These are phyloP conservation scores for Acrobasis consociella DNA, from an alignment of 2,888 invertebrate genomes.

Conservation along the genomic window DNA sequence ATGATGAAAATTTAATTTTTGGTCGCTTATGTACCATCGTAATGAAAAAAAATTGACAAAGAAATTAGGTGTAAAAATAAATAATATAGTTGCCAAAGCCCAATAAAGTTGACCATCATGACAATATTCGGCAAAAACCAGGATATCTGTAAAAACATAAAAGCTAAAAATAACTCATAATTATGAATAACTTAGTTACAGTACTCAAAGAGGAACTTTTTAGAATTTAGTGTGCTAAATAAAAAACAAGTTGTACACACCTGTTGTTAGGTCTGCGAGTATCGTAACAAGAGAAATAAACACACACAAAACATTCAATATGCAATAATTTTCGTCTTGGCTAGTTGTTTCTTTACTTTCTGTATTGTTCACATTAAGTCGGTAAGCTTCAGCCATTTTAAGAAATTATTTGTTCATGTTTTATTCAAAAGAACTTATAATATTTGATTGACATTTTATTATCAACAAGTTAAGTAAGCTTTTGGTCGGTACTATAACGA, in stretches of 20 bases:
- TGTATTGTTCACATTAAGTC: slow-evolving; percentile 58
- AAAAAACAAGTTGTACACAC: slow-evolving; percentile 54
- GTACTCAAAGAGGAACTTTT: too few relatives aligned
- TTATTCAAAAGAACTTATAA: slow-evolving; percentile 3
- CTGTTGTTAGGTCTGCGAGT: slow-evolving; percentile 83
- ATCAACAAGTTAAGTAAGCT: neutral
- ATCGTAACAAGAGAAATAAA: slow-evolving; percentile 83
- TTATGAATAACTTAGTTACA: too few relatives aligned
- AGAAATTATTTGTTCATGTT: neutral
- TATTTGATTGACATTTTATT: neutral
- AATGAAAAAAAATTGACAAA: slow-evolving; percentile 84
- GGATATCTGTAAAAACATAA: slow-evolving; percentile 72
- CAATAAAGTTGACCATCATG: slow-evolving; percentile 79
- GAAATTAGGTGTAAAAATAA: slow-evolving; percentile 80
- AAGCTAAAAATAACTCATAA: too few relatives aligned
- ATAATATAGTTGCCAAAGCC: slow-evolving; percentile 79
- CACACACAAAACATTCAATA: slow-evolving; percentile 78
- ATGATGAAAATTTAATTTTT: slow-evolving; percentile 66
- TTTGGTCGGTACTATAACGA: neutral
- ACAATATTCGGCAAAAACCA: slow-evolving; percentile 82
- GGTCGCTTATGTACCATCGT: slow-evolving; percentile 81
- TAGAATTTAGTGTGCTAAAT: slow-evolving; percentile 13
- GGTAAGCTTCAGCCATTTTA: slow-evolving; percentile 74
- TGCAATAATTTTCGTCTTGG: slow-evolving; percentile 75
- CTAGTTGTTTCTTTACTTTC: slow-evolving; percentile 59